A percentile compares a stretch with the other conserved stretches of the same genome.
phyloP scores from a whole-genome alignment of 2,113 vertebrate genomes.

The Casuarius casuarius region DNA sequence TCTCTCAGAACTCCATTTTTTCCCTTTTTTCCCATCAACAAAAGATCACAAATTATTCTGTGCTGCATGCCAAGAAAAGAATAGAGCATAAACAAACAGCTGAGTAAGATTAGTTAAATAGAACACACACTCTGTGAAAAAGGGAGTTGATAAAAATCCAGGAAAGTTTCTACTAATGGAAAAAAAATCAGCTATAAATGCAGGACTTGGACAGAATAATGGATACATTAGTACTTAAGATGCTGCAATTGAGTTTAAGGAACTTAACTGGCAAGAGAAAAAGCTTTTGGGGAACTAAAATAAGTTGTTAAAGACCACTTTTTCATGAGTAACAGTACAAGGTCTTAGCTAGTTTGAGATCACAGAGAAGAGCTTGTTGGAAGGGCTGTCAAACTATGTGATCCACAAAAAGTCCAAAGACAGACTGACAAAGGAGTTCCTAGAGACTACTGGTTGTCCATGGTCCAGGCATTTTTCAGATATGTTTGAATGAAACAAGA shows the following conservation, averaged over 20 bases:
- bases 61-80: neutral
- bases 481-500: neutral
- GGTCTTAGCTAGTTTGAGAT: neutral
- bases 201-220: neutral
- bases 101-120: constrained; percentile 14
- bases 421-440: neutral
- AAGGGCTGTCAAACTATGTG: neutral
- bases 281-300: neutral
- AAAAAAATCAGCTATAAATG: neutral
- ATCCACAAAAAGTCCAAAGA: neutral
- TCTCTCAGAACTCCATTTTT: neutral
- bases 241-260: neutral
- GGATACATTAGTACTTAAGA: neutral
- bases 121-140: neutral
- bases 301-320: neutral
- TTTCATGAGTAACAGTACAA: neutral
- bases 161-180: neutral
- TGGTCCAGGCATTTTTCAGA: neutral
- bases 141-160: constrained; percentile 3
- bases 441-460: neutral
- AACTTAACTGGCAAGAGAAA: neutral
- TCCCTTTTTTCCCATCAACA: neutral
- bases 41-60: neutral
- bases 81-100: constrained; percentile 12
- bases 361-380: neutral